Evolutionary conservation across 2,113 vertebrate species (phyloP), one percentile per base, ranked within the genome.

Genomic region (Microcebus griseorufus): DNA sequence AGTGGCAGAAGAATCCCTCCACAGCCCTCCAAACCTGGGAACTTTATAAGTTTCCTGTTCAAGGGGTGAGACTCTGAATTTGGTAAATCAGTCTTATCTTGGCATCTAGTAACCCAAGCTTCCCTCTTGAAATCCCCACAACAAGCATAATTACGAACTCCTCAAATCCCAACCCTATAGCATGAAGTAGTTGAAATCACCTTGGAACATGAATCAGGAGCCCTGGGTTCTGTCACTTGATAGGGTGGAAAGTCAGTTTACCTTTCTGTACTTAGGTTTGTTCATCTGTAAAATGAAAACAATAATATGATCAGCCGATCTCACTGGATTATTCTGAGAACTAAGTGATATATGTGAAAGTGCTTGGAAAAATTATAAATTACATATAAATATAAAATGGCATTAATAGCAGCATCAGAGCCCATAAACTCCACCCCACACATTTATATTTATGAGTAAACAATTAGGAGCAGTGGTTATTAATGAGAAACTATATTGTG

Each of bases 301-400:
- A 64, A 67, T 86, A 55, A 42, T 64, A 93, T 76, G 51, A 62
- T 76, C 62, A 34, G 51, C 18, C 37, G 76, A 70, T 60, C 17
- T 91, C 22, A 86, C 58, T 37, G 55, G 39, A 69, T 78, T 94
- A 85, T 53, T 86, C 48, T 87, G 48, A 93, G 87, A 96, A 79
- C 55, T 75, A 80, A 81, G 27, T 81, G 65, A 85, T 79, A 81
- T 39, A 82, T 39, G 34, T 51, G 64, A 64, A 94, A 89, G 37
- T 60, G 62, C 48, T 95, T 95, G 90, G 67, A 94, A 93, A 93
- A 90, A 87, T 62, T 83, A 58, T 87, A 84, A 76, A 96, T 84
- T 72, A 86, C 27, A 29, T 58, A 78, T 48, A 81, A 58, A 83
- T 42, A 88, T 78, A 70, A 81, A 93, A 72, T 87, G 39, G 18